Conservation (phyloP, 2,888 invertebrate genomes). For the Hylaea fasciaria region DNA sequence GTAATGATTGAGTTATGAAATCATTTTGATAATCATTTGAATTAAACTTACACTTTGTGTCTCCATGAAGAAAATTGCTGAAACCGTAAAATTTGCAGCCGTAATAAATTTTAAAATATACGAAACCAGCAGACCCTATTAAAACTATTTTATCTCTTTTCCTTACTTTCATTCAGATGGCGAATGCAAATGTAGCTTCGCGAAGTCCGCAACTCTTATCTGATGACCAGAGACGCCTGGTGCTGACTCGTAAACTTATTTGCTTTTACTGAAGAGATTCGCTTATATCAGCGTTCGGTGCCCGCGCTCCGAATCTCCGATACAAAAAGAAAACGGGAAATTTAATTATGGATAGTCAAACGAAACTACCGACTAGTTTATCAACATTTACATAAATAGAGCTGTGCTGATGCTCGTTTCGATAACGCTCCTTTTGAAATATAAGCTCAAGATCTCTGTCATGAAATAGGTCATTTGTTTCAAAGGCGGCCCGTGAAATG, state of each 20-base stretch:
- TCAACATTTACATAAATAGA: conserved; percentile 39
- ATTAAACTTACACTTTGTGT: too few species aligned
- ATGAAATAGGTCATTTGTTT: conserved; percentile 61
- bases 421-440: conserved; percentile 51
- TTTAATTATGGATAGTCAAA: conserved; percentile 47
- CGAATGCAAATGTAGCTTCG: conserved; percentile 48
- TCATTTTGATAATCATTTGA: too few species aligned
- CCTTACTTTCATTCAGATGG: conserved; percentile 38
- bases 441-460: conserved; percentile 40
- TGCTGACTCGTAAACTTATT: conserved; percentile 56
- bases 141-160: conserved; percentile 40
- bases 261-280: conserved; percentile 51
- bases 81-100: background rate
- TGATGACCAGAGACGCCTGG: conserved; percentile 51
- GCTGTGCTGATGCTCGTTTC: conserved; percentile 21
- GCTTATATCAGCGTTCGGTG: conserved; percentile 43
- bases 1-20: too few species aligned
- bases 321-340: conserved; percentile 43
- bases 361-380: conserved; percentile 40
- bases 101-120: background rate
- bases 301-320: conserved; percentile 33
- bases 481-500: conserved; percentile 69
- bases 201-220: conserved; percentile 58
- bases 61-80: background rate
- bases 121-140: conserved; percentile 30